These are phyloP conservation scores for Heterotilapia buettikoferi DNA, from an alignment of 2,113 vertebrate genomes.

Conservation along the genomic window DNA sequence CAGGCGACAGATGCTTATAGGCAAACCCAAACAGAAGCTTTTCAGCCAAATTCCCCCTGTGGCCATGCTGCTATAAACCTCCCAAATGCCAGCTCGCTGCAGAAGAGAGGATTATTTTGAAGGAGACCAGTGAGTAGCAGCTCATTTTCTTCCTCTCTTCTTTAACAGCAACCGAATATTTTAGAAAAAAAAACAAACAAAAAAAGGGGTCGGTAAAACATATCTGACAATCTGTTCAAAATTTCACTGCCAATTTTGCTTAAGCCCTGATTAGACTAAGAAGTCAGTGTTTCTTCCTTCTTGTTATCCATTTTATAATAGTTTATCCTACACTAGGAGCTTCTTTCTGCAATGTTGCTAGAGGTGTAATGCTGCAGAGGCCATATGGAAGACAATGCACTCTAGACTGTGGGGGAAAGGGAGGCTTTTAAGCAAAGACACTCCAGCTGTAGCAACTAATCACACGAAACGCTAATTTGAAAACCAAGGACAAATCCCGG, in stretches of 20 bases:
- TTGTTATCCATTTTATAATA: conserved; percentile 14
- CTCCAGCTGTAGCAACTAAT: conserved; percentile 1
- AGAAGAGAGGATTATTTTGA: conserved; percentile 4
- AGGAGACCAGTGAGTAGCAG: neutral
- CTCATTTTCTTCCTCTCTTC: neutral
- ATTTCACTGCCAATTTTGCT: conserved; percentile 17
- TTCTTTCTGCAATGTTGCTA: neutral
- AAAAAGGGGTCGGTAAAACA: neutral
- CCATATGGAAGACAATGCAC: neutral
- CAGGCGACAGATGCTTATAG: neutral
- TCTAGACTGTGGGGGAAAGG: neutral
- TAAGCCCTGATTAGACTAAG: neutral
- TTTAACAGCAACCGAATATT: neutral
- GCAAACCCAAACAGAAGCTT: neutral
- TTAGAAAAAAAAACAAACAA: neutral
- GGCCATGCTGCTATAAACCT: neutral
- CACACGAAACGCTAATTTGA: conserved; percentile 3
- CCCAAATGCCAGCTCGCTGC: neutral
- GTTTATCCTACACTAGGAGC: neutral
- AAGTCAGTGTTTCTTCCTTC: neutral
- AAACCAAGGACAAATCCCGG: conserved; percentile 21
- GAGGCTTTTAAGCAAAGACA: neutral
- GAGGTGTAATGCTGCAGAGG: neutral
- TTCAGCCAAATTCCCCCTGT: neutral
- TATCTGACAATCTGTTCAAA: conserved; percentile 1